Conservation (phyloP, 2,888 invertebrate genomes). For the Automeris io region DNA sequence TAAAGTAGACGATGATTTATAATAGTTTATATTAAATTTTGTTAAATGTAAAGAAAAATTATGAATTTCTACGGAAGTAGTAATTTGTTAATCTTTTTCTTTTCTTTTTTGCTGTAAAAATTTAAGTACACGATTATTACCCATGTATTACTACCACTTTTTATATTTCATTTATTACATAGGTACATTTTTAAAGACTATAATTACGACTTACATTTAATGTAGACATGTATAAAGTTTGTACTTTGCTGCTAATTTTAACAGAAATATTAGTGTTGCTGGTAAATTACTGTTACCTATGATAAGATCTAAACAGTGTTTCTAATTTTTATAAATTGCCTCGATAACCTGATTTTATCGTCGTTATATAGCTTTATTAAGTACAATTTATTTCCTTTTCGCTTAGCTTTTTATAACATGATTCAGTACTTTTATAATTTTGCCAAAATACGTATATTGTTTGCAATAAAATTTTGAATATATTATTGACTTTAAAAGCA, state of each 20-base stretch:
- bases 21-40: background rate
- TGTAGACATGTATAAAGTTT: background rate
- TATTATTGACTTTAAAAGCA: background rate
- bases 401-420: background rate
- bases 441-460: background rate
- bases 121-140: background rate
- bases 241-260: background rate
- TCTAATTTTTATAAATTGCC: slow-evolving; percentile 4
- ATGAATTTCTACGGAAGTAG: background rate
- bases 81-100: background rate
- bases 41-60: background rate
- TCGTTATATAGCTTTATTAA: slow-evolving; percentile 2
- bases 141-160: background rate
- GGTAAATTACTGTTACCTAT: slow-evolving; percentile 3
- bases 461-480: background rate
- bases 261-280: slow-evolving; percentile 3
- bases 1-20: background rate
- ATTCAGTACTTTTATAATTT: slow-evolving; percentile 1
- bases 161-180: background rate
- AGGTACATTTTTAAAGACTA: background rate
- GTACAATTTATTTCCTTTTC: slow-evolving; percentile 5
- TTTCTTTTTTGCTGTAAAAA: background rate
- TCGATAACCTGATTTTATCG: slow-evolving; percentile 1
- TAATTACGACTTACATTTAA: background rate
- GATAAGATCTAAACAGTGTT: slow-evolving; percentile 9